Percentiles rank a stretch among this genome's conserved stretches.
Evolutionary conservation across 2,888 invertebrate genomes (phyloP).

Genomic region (Kuschelorhynchus macadamiae): DNA sequence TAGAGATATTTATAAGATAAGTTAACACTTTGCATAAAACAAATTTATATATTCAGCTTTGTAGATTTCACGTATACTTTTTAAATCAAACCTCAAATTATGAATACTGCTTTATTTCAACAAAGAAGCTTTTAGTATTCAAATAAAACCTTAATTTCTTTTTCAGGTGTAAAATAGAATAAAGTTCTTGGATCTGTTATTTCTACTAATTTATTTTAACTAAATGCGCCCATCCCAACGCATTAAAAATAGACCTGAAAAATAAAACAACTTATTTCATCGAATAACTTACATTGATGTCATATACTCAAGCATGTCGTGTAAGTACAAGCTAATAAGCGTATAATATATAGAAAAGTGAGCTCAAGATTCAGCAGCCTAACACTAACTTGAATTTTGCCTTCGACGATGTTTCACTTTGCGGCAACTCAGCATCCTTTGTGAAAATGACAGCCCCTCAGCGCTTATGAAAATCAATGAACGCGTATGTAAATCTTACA

Average conservation of each 20-base stretch:
- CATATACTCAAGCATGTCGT: neutral
- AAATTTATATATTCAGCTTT: no score
- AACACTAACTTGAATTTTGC: constrained; percentile 10
- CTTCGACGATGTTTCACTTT: constrained; percentile 16
- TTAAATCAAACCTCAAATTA: no score
- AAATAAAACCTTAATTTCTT: no score
- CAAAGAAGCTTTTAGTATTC: no score
- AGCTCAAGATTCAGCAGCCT: constrained; percentile 12
- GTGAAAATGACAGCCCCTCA: constrained; percentile 23
- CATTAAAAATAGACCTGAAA: neutral
- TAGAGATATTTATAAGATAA: no score
- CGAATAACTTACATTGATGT: constrained; percentile 9
- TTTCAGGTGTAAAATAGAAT: no score
- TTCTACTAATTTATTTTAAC: no score
- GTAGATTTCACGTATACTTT: no score
- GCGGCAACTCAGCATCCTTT: constrained; percentile 20
- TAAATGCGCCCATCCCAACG: no score
- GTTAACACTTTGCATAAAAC: no score
- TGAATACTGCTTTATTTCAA: no score
- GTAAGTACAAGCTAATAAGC: constrained; percentile 5
- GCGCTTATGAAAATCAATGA: constrained; percentile 24
- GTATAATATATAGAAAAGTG: constrained; percentile 15
- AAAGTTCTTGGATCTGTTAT: no score
- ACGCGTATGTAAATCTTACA: constrained; percentile 20
- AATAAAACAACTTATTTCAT: neutral